Percentiles rank a stretch among this genome's conserved stretches.
Conservation (phyloP, 1,140 invertebrate species). For the Triops cancriformis region DNA sequence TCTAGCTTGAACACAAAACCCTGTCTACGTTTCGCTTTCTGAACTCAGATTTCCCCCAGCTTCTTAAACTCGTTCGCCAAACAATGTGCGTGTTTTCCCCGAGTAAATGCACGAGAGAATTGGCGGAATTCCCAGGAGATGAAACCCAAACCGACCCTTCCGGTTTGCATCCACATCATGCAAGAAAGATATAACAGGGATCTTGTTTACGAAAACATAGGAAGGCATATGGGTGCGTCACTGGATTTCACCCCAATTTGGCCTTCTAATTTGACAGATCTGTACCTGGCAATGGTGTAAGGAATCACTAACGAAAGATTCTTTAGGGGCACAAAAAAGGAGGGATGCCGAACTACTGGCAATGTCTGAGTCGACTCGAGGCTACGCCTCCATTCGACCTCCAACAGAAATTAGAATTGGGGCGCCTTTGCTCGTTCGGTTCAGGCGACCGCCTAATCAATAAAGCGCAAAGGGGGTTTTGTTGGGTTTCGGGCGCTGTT, state of each 20-base stretch:
- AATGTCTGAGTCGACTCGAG: not conserved
- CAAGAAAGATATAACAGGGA: not conserved
- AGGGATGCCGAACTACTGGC: not conserved
- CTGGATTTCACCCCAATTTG: not conserved
- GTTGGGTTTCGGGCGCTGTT: not conserved
- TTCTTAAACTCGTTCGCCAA: not conserved
- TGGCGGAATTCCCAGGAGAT: not conserved
- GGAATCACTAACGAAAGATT: not conserved
- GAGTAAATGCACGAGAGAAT: not conserved
- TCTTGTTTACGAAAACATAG: not conserved
- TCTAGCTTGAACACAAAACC: not conserved
- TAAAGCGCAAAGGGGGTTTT: constrained; percentile 3
- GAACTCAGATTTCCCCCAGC: not conserved
- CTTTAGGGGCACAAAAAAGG: not conserved
- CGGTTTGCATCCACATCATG: not conserved
- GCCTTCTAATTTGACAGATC: not conserved
- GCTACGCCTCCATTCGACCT: not conserved
- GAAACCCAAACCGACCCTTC: not conserved
- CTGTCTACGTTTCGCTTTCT: not conserved
- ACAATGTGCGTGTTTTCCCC: not conserved
- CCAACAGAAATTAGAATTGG: constrained; percentile 6
- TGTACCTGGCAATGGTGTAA: not conserved
- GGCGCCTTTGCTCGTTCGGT: not conserved
- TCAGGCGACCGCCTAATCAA: constrained; percentile 12
- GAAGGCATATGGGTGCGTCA: not conserved